These are phyloP conservation scores for Kryptolebias marmoratus DNA, from an alignment of 2,113 vertebrate species.

Conservation along the genomic window DNA sequence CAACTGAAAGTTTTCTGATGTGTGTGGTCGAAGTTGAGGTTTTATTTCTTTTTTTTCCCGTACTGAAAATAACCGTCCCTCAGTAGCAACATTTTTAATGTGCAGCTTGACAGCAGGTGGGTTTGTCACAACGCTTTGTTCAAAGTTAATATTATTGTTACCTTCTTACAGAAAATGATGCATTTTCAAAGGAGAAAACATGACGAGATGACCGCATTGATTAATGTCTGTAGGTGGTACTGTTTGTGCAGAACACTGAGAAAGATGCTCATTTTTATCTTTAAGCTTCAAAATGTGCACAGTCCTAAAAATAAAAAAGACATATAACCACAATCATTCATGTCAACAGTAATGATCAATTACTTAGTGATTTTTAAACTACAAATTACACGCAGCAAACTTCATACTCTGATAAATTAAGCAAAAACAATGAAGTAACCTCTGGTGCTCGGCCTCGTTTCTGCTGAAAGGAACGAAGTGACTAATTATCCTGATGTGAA, in stretches of 20 bases:
- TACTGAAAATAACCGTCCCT: slow-evolving; percentile 22
- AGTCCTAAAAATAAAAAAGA: too few species aligned
- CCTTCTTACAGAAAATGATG: too few species aligned
- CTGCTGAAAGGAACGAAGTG: slow-evolving; percentile 14
- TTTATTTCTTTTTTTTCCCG: slow-evolving; percentile 11
- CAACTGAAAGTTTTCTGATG: slow-evolving; percentile 44
- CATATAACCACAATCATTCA: too few species aligned
- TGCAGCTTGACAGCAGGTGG: slow-evolving; percentile 24
- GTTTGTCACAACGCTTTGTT: slow-evolving; percentile 15
- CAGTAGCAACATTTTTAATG: slow-evolving; percentile 8
- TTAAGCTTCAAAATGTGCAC: too few species aligned
- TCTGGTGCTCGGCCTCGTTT: not conserved
- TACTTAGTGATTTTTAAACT: not conserved
- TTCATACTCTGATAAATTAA: not conserved
- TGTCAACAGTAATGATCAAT: too few species aligned
- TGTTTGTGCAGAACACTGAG: too few species aligned
- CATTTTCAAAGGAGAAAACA: too few species aligned
- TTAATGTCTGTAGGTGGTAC: too few species aligned
- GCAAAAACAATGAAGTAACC: slow-evolving; percentile 9
- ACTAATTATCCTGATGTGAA: slow-evolving; percentile 48
- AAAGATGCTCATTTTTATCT: too few species aligned
- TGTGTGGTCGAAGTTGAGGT: slow-evolving; percentile 15
- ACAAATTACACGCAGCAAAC: not conserved
- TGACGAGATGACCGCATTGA: too few species aligned
- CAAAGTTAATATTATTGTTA: not conserved